Evolutionary conservation across 2,797 vertebrate genomes (phyloP).

Genomic region (Falco rusticolus): DNA sequence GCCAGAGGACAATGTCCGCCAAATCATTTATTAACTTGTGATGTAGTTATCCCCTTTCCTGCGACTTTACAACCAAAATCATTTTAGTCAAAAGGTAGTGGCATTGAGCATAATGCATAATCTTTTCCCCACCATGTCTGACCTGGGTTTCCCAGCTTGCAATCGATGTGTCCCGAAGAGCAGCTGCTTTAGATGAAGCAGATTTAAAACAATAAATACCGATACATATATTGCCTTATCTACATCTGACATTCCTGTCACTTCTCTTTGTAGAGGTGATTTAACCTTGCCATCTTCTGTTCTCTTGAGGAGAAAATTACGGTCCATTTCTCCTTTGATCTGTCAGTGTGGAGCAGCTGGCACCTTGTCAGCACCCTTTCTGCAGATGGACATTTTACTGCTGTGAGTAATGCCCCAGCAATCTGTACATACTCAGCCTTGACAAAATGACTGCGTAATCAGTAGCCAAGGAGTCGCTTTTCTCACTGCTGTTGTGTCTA

Average conservation of each 20-base stretch:
- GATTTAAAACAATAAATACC: not conserved
- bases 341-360: slow-evolving; percentile 35
- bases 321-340: slow-evolving; percentile 27
- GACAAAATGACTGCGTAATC: not conserved
- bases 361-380: slow-evolving; percentile 2
- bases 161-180: not conserved
- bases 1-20: not conserved
- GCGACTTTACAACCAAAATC: not conserved
- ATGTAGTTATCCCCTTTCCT: not conserved
- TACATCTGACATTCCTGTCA: not conserved
- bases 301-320: slow-evolving; percentile 32
- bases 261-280: not conserved
- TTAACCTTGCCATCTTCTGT: slow-evolving; percentile 26
- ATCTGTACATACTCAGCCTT: not conserved
- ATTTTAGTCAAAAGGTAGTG: not conserved
- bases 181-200: not conserved
- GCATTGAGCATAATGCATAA: not conserved
- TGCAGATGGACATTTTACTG: not conserved
- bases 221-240: not conserved
- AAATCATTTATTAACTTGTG: not conserved
- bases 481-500: not conserved
- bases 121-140: not conserved
- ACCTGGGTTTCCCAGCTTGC: not conserved
- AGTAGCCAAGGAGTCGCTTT: not conserved
- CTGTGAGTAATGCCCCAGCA: slow-evolving; percentile 13